Evolutionary conservation across 1,140 invertebrate genomes (phyloP).

Genomic region (Drosophila pachea): DNA sequence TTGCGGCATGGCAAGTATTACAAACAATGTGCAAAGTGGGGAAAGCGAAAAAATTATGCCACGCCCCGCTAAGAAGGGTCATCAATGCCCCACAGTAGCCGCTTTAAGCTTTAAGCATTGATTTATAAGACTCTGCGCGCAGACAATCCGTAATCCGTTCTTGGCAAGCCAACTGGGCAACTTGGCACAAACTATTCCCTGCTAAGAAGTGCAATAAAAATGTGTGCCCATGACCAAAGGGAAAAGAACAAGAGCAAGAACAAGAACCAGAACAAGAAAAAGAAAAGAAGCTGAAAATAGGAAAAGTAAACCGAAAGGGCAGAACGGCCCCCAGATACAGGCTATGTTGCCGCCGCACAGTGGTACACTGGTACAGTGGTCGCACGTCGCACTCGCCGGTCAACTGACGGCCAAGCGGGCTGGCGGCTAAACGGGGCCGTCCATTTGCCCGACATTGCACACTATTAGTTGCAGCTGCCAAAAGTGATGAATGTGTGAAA

Average conservation of each 20-base stretch:
- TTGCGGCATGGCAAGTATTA: constrained; percentile 55
- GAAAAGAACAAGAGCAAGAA: constrained; percentile 9
- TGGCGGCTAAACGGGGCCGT: constrained; percentile 63
- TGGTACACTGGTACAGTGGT: not conserved
- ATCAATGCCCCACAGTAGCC: constrained; percentile 35
- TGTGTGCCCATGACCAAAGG: constrained; percentile 45
- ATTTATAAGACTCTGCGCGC: constrained; percentile 57
- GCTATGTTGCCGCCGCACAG: constrained; percentile 7
- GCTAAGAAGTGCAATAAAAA: constrained; percentile 71
- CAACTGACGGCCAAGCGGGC: not conserved
- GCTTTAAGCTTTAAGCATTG: constrained; percentile 71
- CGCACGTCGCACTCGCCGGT: not conserved
- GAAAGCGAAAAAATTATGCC: constrained; percentile 35
- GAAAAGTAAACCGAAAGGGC: not conserved
- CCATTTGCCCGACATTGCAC: constrained; percentile 71
- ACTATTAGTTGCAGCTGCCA: constrained; percentile 77
- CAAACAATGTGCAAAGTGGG: constrained; percentile 55
- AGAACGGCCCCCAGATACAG: not conserved
- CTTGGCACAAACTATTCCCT: constrained; percentile 48
- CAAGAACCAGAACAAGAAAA: constrained; percentile 3
- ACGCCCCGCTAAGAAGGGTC: constrained; percentile 18
- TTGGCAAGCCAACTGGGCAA: constrained; percentile 68
- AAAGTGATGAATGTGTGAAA: constrained; percentile 78
- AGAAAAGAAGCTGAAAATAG: not conserved
- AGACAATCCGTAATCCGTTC: constrained; percentile 64